Evolutionary conservation across 1,140 invertebrate genomes (phyloP).

Genomic region (Ips nitidus): DNA sequence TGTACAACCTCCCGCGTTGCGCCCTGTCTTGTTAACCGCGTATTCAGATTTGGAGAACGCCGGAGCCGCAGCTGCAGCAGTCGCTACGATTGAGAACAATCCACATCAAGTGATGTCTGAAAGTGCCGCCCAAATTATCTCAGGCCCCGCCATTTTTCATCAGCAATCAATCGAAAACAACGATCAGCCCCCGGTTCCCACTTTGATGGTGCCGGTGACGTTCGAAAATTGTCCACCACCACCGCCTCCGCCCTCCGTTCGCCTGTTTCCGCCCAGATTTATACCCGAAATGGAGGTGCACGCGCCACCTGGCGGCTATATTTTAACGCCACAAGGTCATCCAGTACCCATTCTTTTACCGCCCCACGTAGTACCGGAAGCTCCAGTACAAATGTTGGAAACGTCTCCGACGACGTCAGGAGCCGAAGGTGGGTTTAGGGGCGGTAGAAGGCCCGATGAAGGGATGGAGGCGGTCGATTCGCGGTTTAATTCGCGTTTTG

Average conservation of each 20-base stretch:
- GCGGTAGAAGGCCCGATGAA: not conserved
- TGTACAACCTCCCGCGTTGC: constrained; percentile 6
- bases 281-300: constrained; percentile 5
- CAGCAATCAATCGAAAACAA: constrained; percentile 4
- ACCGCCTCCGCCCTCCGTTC: not conserved
- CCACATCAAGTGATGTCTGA: constrained; percentile 15
- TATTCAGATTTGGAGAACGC: constrained; percentile 15
- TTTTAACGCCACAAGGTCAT: constrained; percentile 20
- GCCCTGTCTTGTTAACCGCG: constrained; percentile 16
- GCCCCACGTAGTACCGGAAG: constrained; percentile 10
- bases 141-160: not conserved
- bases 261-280: constrained; percentile 16
- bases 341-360: constrained; percentile 14
- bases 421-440: not conserved
- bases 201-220: constrained; percentile 20
- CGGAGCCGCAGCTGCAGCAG: not conserved
- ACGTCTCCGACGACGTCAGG: not conserved
- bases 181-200: not conserved
- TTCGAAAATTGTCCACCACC: constrained; percentile 16
- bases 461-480: constrained; percentile 9
- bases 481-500: constrained; percentile 13
- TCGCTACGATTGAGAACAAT: not conserved
- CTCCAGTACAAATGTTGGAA: constrained; percentile 1
- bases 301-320: constrained; percentile 2
- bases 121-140: constrained; percentile 12